Conservation (phyloP, 2,113 vertebrate genomes). For the Delphinapterus leucas region DNA sequence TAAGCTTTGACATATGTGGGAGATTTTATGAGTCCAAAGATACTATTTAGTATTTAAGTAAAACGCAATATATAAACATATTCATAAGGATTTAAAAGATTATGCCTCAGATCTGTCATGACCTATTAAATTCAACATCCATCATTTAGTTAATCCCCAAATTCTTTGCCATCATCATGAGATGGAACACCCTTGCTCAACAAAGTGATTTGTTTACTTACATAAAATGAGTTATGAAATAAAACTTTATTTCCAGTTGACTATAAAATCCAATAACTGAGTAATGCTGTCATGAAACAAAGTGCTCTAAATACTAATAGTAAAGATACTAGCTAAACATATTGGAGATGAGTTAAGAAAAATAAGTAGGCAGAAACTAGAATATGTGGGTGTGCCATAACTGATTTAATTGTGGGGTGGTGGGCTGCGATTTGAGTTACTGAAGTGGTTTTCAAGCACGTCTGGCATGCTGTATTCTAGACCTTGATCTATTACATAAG, state of each 20-base stretch:
- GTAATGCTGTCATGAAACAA: background rate
- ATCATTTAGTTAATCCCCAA: slow-evolving; percentile 60
- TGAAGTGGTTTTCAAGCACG: slow-evolving; percentile 1
- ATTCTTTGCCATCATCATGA: slow-evolving; percentile 27
- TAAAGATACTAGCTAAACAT: background rate
- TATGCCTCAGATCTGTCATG: slow-evolving; percentile 8
- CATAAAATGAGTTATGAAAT: slow-evolving; percentile 56
- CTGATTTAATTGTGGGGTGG: background rate
- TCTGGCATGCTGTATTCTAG: background rate
- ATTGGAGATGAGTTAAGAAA: background rate
- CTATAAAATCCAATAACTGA: background rate
- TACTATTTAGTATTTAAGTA: background rate
- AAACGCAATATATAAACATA: background rate
- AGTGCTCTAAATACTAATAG: background rate
- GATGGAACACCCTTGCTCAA: slow-evolving; percentile 55
- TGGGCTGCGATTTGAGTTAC: background rate
- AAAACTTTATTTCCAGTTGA: slow-evolving; percentile 46
- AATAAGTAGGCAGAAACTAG: background rate
- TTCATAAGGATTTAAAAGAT: slow-evolving; percentile 40
- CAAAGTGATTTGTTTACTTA: slow-evolving; percentile 41
- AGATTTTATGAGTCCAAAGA: slow-evolving; percentile 1
- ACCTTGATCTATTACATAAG: background rate
- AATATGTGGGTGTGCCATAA: background rate
- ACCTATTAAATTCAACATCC: slow-evolving; percentile 23
- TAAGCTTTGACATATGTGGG: background rate